Base-by-base conservation (phyloP, 2,797 vertebrate species). In the Echeneis naucrates region DNA sequence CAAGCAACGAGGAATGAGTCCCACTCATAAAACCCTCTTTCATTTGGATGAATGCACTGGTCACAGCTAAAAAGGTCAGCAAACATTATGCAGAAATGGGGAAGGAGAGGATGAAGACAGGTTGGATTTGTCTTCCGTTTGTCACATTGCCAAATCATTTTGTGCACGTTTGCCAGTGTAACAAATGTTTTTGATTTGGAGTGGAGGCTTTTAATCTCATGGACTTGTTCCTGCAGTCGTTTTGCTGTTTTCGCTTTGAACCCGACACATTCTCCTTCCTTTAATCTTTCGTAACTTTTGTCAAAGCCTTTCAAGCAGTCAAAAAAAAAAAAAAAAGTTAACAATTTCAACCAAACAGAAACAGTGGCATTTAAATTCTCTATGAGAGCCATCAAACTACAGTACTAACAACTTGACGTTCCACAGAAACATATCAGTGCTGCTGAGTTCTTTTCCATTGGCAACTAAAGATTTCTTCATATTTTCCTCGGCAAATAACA, bases 221-320 rank as follows among this genome's bases (percentile, higher is more conserved):
- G 16, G 23, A 53, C 33, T 63, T 60, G 8, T 52, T 68, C 21
- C 23, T 19, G 14, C 35, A 60, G 48, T 45, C 1, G 56, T 56
- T 52, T 35, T 55, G 16, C 1, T 37, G 17, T 77, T 69, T 66
- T 23, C 4, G 32, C 48, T 77, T 59, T 32, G 14, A 52, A 8
- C n/a, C n/a, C 42, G 51, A 37, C 40, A 69, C 27, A 48, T 64
- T 50, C 14, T 32, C 61, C 67, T 56, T 72, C 55, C 79, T 77
- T 90, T 77, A 80, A 67, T 68, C 63, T 42, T 68, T 57, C 32
- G 64, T 88, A 94, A 93, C 94, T 95, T 97, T 96, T 96, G 96
- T 96, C 96, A 97, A 97, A 97, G 95, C 95, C 94, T 93, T 94
- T 44, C n/a, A 59, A 82, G 75, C 84, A 87, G 72, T 88, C 82